phyloP scores from a whole-genome alignment of 2,797 vertebrate genomes.

The Gallirallus australis region DNA sequence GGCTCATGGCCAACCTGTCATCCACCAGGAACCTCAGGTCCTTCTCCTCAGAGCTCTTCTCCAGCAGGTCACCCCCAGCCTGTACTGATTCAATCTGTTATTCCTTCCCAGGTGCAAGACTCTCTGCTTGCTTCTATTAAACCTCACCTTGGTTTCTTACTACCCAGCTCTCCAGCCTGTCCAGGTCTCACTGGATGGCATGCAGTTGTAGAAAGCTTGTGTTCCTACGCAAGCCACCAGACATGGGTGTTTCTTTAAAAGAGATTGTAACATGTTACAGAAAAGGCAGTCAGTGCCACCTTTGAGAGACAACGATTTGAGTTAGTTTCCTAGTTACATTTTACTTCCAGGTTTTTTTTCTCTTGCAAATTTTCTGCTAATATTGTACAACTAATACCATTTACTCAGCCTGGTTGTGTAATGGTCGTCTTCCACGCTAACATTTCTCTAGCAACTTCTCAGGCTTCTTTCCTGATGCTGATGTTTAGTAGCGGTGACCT shows the following conservation, averaged over 20 bases:
- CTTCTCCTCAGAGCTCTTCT: no score
- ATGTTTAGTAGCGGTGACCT: not conserved
- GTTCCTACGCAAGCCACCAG: not conserved
- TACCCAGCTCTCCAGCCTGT: no score
- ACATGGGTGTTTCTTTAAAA: not conserved
- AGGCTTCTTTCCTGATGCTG: not conserved
- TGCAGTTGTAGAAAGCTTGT: not conserved
- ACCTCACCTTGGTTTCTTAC: no score
- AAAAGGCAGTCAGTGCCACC: not conserved
- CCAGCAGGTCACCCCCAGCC: no score
- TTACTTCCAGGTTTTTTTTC: not conserved
- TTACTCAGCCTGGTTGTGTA: not conserved
- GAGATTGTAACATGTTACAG: not conserved
- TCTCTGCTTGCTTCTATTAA: no score
- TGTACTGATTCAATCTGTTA: no score
- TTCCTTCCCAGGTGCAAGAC: no score
- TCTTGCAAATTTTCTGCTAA: not conserved
- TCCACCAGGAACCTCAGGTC: no score
- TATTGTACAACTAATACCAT: accelerated
- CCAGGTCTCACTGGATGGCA: not conserved
- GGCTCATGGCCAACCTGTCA: no score
- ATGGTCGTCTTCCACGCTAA: not conserved
- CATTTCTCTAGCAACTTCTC: not conserved
- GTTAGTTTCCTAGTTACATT: not conserved
- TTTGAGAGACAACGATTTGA: not conserved